These are phyloP conservation scores for Drosophila neotestacea DNA, from an alignment of 2,888 invertebrate species.

Conservation along the genomic window DNA sequence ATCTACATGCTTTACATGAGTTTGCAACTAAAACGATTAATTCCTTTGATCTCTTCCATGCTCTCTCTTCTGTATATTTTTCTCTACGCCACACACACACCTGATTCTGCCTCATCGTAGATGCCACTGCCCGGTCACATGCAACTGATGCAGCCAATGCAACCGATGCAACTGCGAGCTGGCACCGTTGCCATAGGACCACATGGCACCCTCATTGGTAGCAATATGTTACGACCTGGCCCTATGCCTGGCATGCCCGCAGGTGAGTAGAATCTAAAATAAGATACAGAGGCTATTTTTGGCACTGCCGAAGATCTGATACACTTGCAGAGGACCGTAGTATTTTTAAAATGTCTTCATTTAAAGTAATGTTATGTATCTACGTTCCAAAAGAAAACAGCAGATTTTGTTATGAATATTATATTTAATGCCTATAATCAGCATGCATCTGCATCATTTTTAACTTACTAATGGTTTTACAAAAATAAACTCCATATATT, in stretches of 20 bases:
- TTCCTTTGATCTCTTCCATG: slow-evolving; percentile 62
- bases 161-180: slow-evolving; percentile 84
- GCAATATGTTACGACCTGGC: slow-evolving; percentile 83
- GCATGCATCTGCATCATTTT: no score
- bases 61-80: slow-evolving; percentile 72
- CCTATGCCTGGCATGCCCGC: slow-evolving; percentile 84
- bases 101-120: slow-evolving; percentile 6
- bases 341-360: no score
- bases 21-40: slow-evolving; percentile 51
- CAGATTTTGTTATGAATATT: no score
- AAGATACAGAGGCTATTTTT: no score
- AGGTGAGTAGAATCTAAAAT: slow-evolving; percentile 70
- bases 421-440: no score
- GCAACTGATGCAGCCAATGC: slow-evolving; percentile 84
- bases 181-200: slow-evolving; percentile 84
- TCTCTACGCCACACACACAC: slow-evolving; percentile 25
- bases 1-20: slow-evolving; percentile 4
- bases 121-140: slow-evolving; percentile 49
- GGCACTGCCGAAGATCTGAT: no score
- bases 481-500: no score
- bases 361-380: no score
- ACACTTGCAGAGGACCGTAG: no score
- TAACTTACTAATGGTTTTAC: no score
- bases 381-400: no score
- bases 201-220: slow-evolving; percentile 82